These are phyloP conservation scores for Etheostoma spectabile DNA, from an alignment of 2,113 vertebrate genomes.

Conservation along the genomic window DNA sequence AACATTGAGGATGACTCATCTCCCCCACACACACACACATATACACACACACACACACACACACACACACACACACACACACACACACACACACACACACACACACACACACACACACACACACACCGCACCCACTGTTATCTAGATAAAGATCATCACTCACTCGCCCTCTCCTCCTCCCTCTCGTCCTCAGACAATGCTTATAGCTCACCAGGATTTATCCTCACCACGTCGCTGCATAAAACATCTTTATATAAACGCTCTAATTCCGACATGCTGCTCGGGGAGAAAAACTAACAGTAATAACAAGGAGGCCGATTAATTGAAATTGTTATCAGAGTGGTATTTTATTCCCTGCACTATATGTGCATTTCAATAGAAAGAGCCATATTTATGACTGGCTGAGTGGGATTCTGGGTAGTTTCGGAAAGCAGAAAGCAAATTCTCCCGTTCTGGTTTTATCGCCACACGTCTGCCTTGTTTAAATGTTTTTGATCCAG, in stretches of 20 bases:
- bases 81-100: constrained; percentile 40
- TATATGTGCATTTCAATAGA: constrained; percentile 37
- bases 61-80: constrained; percentile 40
- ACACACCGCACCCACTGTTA: constrained; percentile 60
- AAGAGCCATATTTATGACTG: not conserved
- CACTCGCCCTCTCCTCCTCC: constrained; percentile 59
- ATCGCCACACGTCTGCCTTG: constrained; percentile 33
- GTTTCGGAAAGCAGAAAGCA: not conserved
- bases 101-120: constrained; percentile 41
- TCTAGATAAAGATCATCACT: constrained; percentile 75
- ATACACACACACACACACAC: constrained; percentile 22
- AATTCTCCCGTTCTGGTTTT: constrained; percentile 15
- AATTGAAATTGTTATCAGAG: constrained; percentile 52
- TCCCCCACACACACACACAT: constrained; percentile 40
- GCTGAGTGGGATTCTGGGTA: not conserved
- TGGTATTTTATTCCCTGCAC: constrained; percentile 23
- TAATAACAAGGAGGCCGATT: constrained; percentile 23
- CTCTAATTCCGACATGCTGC: constrained; percentile 46
- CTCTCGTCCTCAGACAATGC: constrained; percentile 63
- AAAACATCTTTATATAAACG: constrained; percentile 66
- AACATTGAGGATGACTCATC: constrained; percentile 76
- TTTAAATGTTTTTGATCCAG: constrained; percentile 50
- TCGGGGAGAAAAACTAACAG: constrained; percentile 26
- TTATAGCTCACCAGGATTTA: constrained; percentile 68
- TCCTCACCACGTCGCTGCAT: constrained; percentile 38